phyloP scores from a whole-genome alignment of 2,888 invertebrate species.

The Tetramorium bicarinatum region DNA sequence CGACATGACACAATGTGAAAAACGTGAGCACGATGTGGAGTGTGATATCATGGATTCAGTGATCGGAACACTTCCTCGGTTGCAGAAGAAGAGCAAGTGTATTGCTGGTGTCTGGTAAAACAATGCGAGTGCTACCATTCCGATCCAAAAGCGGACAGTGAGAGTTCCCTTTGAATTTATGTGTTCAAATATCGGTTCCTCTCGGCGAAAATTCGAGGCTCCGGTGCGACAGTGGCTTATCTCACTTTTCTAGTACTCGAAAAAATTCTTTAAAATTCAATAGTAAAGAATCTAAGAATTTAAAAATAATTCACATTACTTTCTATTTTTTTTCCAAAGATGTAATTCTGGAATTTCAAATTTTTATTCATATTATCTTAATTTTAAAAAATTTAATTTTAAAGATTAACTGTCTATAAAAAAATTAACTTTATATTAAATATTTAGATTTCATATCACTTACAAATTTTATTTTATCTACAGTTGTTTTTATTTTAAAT shows the following conservation, averaged over 20 bases:
- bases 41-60: conserved; percentile 43
- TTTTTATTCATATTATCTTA: background rate
- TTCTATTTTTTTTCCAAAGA: background rate
- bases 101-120: conserved; percentile 66
- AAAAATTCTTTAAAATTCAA: background rate
- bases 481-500: background rate
- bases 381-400: conserved; percentile 16
- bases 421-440: conserved; percentile 1
- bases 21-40: conserved; percentile 25
- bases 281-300: background rate
- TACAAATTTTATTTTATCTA: background rate
- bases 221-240: background rate
- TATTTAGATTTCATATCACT: background rate
- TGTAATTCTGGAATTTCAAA: background rate
- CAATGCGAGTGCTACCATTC: conserved; percentile 75
- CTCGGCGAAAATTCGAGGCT: background rate
- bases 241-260: background rate
- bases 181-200: conserved; percentile 68
- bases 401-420: background rate
- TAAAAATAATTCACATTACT: background rate
- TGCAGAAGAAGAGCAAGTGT: conserved; percentile 45
- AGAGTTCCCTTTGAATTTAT: conserved; percentile 63
- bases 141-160: conserved; percentile 71
- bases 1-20: conserved; percentile 8
- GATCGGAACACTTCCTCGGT: conserved; percentile 28